Conservation (phyloP, 2,888 invertebrate species). For the Tribolium freemani region DNA sequence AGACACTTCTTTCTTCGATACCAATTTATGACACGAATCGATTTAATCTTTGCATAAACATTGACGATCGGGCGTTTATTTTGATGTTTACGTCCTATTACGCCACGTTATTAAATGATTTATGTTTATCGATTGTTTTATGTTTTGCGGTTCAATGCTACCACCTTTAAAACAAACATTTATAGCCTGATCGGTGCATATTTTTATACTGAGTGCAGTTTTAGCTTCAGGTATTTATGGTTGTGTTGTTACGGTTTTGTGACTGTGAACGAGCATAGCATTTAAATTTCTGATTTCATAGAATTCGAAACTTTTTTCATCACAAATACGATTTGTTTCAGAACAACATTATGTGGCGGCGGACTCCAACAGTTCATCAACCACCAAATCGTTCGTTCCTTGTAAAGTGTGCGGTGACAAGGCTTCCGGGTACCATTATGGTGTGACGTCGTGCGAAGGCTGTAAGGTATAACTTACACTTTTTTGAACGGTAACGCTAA, state of each 20-base stretch:
- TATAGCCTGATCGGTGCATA: background rate
- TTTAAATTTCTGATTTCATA: background rate
- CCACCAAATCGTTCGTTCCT: constrained; percentile 89
- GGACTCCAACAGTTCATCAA: constrained; percentile 83
- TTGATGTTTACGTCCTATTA: constrained; percentile 38
- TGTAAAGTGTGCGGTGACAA: constrained; percentile 98
- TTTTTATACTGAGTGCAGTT: background rate
- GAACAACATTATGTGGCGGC: constrained; percentile 82
- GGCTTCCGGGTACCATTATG: constrained; percentile 97
- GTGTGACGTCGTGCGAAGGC: constrained; percentile 97
- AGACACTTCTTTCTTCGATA: constrained; percentile 5
- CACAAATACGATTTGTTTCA: constrained; percentile 60
- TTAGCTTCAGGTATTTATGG: constrained; percentile 11
- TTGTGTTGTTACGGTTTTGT: constrained; percentile 2
- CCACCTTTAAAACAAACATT: background rate
- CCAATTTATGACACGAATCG: constrained; percentile 17
- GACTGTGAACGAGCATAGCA: background rate
- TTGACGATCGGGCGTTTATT: constrained; percentile 38
- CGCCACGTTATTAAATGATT: constrained; percentile 27
- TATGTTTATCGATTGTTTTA: constrained; percentile 14
- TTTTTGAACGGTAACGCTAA: constrained; percentile 1
- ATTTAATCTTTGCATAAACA: constrained; percentile 36
- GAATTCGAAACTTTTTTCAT: background rate
- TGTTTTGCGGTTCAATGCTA: background rate
- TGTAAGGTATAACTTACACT: constrained; percentile 83